Percentiles rank a stretch among this genome's conserved stretches.
These are phyloP conservation scores for Gnathonemus longibarbis DNA, from an alignment of 2,113 vertebrate genomes.

Conservation along the genomic window DNA sequence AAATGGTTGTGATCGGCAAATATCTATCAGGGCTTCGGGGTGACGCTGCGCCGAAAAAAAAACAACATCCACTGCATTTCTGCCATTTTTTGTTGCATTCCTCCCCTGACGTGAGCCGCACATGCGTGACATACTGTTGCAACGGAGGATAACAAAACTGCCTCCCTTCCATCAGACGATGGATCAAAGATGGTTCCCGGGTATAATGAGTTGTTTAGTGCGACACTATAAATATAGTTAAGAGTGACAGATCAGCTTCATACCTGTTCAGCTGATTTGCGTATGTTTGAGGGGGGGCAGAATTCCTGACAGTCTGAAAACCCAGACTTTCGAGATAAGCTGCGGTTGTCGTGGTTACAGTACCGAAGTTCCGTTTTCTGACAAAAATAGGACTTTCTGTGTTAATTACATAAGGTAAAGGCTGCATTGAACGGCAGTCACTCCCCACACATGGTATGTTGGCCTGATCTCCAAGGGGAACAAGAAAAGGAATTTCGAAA, in stretches of 20 bases:
- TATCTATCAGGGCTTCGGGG: background rate
- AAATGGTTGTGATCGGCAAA: background rate
- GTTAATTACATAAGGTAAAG: constrained; percentile 1
- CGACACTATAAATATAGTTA: background rate
- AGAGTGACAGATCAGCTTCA: background rate
- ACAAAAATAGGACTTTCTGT: background rate
- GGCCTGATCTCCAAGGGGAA: background rate
- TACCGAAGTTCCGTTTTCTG: constrained; percentile 4
- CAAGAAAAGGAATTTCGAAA: background rate
- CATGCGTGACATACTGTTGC: background rate
- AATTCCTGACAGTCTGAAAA: constrained; percentile 2
- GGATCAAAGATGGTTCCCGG: background rate
- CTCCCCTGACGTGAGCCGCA: background rate
- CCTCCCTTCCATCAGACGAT: background rate
- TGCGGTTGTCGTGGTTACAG: constrained; percentile 7
- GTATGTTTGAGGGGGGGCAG: background rate
- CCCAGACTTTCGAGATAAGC: background rate
- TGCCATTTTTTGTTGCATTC: background rate
- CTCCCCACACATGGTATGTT: background rate
- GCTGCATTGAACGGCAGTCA: background rate
- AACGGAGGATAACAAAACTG: background rate
- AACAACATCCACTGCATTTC: background rate
- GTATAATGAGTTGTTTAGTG: background rate
- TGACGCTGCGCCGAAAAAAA: background rate
- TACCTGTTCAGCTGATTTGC: background rate